phyloP scores from a whole-genome alignment of 2,113 vertebrate genomes.

The Notothenia coriiceps region DNA sequence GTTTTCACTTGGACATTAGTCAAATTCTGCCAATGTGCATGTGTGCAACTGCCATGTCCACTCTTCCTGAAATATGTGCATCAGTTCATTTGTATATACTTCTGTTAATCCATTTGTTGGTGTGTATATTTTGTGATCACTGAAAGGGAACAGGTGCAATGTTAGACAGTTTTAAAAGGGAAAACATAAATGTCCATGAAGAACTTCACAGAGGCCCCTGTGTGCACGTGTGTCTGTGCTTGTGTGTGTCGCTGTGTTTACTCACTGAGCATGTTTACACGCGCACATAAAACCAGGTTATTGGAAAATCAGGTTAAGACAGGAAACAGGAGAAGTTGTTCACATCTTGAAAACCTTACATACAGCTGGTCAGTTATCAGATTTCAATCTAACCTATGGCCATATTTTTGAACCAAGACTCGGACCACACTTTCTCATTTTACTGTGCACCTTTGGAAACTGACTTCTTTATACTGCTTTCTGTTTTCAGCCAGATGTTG shows the following conservation, averaged over 20 bases:
- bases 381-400: conserved; percentile 27
- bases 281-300: conserved; percentile 2
- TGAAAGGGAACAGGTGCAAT: conserved; percentile 50
- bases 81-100: conserved; percentile 52
- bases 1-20: conserved; percentile 66
- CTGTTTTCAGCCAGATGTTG: conserved; percentile 10
- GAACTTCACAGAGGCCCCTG: no score
- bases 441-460: conserved; percentile 18
- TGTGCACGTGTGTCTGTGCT: not conserved
- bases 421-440: conserved; percentile 8
- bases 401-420: conserved; percentile 11
- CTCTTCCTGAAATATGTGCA: conserved; percentile 28
- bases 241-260: conserved; percentile 1
- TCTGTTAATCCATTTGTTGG: conserved; percentile 53
- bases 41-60: conserved; percentile 61
- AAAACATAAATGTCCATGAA: conserved; percentile 23
- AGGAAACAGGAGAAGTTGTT: conserved; percentile 36
- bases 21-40: conserved; percentile 55
- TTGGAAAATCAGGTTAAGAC: conserved; percentile 29
- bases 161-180: conserved; percentile 18
- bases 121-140: conserved; percentile 37
- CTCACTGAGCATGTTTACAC: not conserved
- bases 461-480: conserved; percentile 8
- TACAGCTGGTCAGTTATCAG: conserved; percentile 36
- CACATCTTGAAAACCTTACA: conserved; percentile 32